A percentile compares a stretch with the other conserved stretches of the same genome.
phyloP scores from a whole-genome alignment of 2,888 invertebrate species.

The Neria commutata region DNA sequence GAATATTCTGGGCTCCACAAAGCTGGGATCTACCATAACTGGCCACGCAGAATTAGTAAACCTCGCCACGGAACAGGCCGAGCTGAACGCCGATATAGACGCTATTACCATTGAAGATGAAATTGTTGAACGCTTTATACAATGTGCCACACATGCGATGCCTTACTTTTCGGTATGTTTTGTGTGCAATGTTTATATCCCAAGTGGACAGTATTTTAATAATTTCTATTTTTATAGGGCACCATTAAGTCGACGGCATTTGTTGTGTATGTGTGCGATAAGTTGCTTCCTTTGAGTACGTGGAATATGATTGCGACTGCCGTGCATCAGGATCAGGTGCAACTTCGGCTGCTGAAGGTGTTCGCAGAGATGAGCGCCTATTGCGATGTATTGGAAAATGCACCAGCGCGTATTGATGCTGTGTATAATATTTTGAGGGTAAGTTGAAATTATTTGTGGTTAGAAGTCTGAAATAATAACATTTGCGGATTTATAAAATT shows the following conservation, averaged over 20 bases:
- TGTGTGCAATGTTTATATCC: neutral
- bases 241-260: conserved; percentile 86
- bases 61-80: conserved; percentile 84
- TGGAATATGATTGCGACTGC: conserved; percentile 69
- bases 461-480: conserved; percentile 1
- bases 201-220: neutral
- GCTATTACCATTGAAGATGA: conserved; percentile 68
- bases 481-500: conserved; percentile 34
- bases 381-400: conserved; percentile 78
- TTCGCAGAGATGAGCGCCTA: conserved; percentile 84
- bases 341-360: conserved; percentile 82
- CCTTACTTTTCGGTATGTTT: conserved; percentile 83
- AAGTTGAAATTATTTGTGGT: conserved; percentile 48
- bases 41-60: conserved; percentile 89
- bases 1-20: conserved; percentile 81
- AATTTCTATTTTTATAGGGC: conserved; percentile 65
- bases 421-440: conserved; percentile 82
- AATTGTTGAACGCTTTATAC: conserved; percentile 77
- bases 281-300: conserved; percentile 77
- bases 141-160: conserved; percentile 84
- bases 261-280: conserved; percentile 81
- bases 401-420: conserved; percentile 74
- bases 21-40: conserved; percentile 77
- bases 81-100: conserved; percentile 72
- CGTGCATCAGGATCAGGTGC: conserved; percentile 69